Evolutionary conservation across 2,888 invertebrate species (phyloP), one percentile per base, ranked within the genome.

Genomic region (Lottia scabra): DNA sequence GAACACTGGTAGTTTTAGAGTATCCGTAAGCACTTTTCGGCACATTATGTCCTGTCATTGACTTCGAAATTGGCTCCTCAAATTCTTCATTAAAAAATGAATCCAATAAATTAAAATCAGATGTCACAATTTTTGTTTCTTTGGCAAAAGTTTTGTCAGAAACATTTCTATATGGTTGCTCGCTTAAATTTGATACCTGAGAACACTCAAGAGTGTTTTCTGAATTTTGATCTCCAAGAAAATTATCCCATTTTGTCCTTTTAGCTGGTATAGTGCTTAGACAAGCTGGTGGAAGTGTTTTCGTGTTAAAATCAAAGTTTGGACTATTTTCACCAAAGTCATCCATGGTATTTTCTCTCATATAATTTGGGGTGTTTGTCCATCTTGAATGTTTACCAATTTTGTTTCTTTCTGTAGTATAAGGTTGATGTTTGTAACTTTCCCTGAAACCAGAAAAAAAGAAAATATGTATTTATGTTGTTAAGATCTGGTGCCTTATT

Each of bases 231-330:
- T 30, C 30, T 30, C 30, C 30, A 6, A 5, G 38, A 38, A 56
- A 56, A 19, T 56, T 23, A 56, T 56, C 56, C 56, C 56, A 56
- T 56, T 56, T 56, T 56, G 56, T 56, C 23, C 56, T 19, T 56
- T 56, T 56, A 23, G 56, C 56, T 10, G 56, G 56, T 56, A 23
- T n/a, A 19, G 23, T 19, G 10, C 10, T 56, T 1, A 56, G 13
- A 56, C 56, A 56, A 23, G 19, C 13, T 10, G 12, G 10, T 19
- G 56, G 19, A 56, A 56, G 56, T 19, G 2, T 19, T 56, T 56
- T 56, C 23, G 10, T 56, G 23, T n/a, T 8, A 23, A 12, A 13
- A 10, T 56, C 23, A 3, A 23, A 23, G 8, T 13, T 19, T 23
- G 2, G 3, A 12, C 10, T 2, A 23, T 13, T 23, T 12, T 56